Conservation (phyloP, 1,140 invertebrate genomes). For the Diorhabda sublineata region DNA sequence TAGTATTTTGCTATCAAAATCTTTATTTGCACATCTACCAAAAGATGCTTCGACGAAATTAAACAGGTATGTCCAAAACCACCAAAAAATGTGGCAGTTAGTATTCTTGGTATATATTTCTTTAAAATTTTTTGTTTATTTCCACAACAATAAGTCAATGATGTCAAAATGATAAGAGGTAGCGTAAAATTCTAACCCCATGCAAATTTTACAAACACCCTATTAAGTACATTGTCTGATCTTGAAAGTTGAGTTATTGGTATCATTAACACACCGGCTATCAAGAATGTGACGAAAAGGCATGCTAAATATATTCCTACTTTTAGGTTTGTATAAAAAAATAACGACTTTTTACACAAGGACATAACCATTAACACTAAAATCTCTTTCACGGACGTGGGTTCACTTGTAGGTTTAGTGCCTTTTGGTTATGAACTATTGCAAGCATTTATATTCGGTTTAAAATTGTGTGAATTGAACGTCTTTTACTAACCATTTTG, state of each 20-base stretch:
- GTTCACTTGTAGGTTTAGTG: slow-evolving; percentile 74
- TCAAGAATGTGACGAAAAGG: slow-evolving; percentile 77
- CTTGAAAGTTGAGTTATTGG: slow-evolving; percentile 82
- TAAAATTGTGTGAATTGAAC: slow-evolving; percentile 47
- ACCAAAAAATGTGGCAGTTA: slow-evolving; percentile 86
- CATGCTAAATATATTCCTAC: slow-evolving; percentile 76
- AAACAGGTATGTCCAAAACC: slow-evolving; percentile 79
- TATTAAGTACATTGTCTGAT: slow-evolving; percentile 85
- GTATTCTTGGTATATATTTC: slow-evolving; percentile 75
- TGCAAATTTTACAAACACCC: slow-evolving; percentile 90
- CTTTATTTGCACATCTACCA: slow-evolving; percentile 70
- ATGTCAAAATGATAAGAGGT: slow-evolving; percentile 76
- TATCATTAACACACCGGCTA: slow-evolving; percentile 77
- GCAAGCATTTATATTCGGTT: slow-evolving; percentile 49
- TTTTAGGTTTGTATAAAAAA: slow-evolving; percentile 82
- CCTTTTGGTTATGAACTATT: slow-evolving; percentile 52
- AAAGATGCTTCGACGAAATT: slow-evolving; percentile 76
- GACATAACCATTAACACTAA: slow-evolving; percentile 80
- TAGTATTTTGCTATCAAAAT: slow-evolving; percentile 56
- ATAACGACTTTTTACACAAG: slow-evolving; percentile 79
- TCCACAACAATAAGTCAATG: slow-evolving; percentile 78
- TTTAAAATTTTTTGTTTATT: slow-evolving; percentile 63
- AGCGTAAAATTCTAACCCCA: slow-evolving; percentile 89
- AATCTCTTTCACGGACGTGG: slow-evolving; percentile 75
- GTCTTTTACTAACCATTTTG: slow-evolving; percentile 39